Conservation (phyloP, 2,888 invertebrate genomes). For the Ichneumon xanthorius region DNA sequence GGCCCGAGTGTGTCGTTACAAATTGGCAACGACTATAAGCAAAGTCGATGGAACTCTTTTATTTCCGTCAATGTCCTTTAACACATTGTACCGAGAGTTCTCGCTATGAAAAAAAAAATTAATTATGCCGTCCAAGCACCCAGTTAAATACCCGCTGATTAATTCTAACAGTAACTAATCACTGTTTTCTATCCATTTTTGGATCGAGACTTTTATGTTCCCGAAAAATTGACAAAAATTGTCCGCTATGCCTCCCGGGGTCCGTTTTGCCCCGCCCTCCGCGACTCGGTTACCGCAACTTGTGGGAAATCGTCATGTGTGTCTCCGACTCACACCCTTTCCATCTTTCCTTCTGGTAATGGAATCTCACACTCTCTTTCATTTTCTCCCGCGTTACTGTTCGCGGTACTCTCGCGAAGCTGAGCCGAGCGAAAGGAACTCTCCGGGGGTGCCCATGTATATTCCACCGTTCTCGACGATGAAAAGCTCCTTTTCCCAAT, state of each 20-base stretch:
- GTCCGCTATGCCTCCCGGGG: too few relatives aligned
- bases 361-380: conserved; percentile 55
- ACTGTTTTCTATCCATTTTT: too few relatives aligned
- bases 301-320: conserved; percentile 66
- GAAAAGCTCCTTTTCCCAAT: conserved; percentile 56
- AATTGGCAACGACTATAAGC: neutral
- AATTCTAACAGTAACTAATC: too few relatives aligned
- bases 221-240: neutral
- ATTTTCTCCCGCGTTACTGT: conserved; percentile 37
- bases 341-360: conserved; percentile 40
- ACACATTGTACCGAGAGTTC: neutral
- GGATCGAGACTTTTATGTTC: neutral
- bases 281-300: neutral
- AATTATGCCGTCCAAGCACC: too few relatives aligned
- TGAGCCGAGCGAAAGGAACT: conserved; percentile 5
- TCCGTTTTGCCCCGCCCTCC: neutral
- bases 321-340: neutral
- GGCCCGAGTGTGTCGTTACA: neutral
- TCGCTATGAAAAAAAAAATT: too few relatives aligned
- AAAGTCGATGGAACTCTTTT: neutral
- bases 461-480: conserved; percentile 50
- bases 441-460: conserved; percentile 8
- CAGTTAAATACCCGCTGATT: too few relatives aligned
- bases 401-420: conserved; percentile 1
- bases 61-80: neutral